These are phyloP conservation scores for Mactromeris polynyma DNA, from an alignment of 2,888 invertebrate genomes.

Conservation along the genomic window DNA sequence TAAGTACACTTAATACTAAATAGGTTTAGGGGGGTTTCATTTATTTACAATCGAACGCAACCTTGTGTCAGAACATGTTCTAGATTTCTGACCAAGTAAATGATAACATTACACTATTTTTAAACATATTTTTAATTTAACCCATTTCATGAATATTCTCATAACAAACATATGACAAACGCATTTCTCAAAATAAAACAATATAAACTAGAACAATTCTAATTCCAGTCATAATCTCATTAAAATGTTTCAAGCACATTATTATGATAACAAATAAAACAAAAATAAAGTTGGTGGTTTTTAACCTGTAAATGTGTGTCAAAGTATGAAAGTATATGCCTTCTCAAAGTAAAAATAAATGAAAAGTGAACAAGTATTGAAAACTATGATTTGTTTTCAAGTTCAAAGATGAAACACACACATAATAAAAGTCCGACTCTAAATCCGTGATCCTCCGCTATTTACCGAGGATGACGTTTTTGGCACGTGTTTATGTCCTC, in stretches of 20 bases:
- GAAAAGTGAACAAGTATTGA: slow-evolving; percentile 4
- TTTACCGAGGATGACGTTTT: slow-evolving; percentile 68
- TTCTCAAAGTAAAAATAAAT: neutral
- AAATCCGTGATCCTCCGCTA: slow-evolving; percentile 55
- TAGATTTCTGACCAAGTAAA: neutral
- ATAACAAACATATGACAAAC: slow-evolving; percentile 8
- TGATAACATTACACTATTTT: neutral
- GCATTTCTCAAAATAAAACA: neutral
- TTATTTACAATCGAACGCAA: neutral
- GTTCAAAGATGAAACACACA: neutral
- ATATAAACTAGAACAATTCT: neutral
- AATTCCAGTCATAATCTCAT: slow-evolving; percentile 8
- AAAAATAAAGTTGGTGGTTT: slow-evolving; percentile 9
- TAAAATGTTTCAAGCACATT: neutral
- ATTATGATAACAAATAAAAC: neutral
- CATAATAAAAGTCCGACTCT: slow-evolving; percentile 21
- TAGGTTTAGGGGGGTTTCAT: neutral
- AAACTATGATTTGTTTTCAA: neutral
- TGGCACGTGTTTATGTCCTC: slow-evolving; percentile 74
- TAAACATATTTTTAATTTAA: slow-evolving; percentile 11
- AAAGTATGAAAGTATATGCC: neutral
- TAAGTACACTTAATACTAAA: too few species aligned
- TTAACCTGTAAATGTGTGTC: slow-evolving; percentile 9
- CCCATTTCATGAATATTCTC: slow-evolving; percentile 11
- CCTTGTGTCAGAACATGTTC: neutral